These are phyloP conservation scores for Gracilinanus agilis DNA, from an alignment of 2,113 vertebrate species.

Conservation along the genomic window DNA sequence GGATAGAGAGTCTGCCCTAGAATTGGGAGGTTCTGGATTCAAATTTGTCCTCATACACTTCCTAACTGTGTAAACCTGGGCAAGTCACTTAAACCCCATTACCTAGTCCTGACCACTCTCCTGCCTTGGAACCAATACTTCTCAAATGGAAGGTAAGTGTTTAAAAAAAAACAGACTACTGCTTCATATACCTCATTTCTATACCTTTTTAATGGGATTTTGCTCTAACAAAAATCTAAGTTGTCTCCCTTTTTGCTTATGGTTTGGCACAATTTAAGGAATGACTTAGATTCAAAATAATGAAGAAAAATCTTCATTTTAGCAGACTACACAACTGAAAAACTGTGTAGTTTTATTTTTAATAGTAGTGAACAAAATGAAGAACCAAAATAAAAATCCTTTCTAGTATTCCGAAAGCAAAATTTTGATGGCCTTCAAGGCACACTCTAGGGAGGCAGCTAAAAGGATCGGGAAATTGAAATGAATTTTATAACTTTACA, in stretches of 20 bases:
- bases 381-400: neutral
- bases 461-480: conserved; percentile 14
- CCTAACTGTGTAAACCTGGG: no score
- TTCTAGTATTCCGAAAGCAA: neutral
- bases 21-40: no score
- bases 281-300: neutral
- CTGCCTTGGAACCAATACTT: no score
- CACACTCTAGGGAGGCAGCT: neutral
- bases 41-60: no score
- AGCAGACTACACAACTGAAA: neutral
- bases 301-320: neutral
- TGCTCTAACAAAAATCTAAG: neutral
- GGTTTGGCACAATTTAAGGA: neutral
- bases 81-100: no score
- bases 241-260: neutral
- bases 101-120: no score
- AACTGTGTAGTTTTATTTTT: conserved; percentile 10
- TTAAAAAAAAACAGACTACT: neutral
- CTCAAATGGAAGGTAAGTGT: no score
- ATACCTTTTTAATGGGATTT: conserved; percentile 15
- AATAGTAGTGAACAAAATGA: neutral
- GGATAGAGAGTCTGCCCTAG: no score
- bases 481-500: neutral
- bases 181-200: neutral
- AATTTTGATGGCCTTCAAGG: neutral